These are phyloP conservation scores for Porites australiensis DNA, from an alignment of 64 coral and sea anemone species.

Conservation along the genomic window DNA sequence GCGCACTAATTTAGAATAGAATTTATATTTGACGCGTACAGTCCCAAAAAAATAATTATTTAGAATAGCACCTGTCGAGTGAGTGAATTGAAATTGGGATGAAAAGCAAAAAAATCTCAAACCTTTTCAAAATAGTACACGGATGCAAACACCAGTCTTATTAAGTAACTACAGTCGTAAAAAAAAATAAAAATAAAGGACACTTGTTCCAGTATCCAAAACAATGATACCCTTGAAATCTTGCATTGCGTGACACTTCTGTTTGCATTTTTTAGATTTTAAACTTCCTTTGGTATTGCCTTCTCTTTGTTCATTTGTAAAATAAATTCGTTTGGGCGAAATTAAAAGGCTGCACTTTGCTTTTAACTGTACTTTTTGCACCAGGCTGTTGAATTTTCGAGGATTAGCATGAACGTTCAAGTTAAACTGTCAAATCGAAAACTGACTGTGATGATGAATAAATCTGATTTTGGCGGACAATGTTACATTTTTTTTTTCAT, in stretches of 20 bases:
- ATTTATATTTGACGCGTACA: background rate
- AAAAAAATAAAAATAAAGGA: background rate
- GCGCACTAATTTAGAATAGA: background rate
- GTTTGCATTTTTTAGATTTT: slow-evolving; percentile 5
- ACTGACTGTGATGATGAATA: background rate
- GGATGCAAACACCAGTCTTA: background rate
- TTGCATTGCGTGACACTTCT: background rate
- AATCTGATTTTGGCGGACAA: background rate
- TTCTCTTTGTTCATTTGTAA: background rate
- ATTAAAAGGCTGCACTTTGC: no score
- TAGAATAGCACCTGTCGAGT: background rate
- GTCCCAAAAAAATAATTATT: background rate
- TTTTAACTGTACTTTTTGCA: background rate
- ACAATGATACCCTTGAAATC: slow-evolving; percentile 10
- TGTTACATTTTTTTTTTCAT: background rate
- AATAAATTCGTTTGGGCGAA: no score
- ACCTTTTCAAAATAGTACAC: background rate
- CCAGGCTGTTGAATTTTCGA: background rate
- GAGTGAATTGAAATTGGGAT: background rate
- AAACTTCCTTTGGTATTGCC: background rate
- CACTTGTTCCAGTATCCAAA: background rate
- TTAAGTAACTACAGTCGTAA: slow-evolving; percentile 1
- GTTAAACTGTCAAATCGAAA: background rate
- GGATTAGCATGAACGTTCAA: slow-evolving; percentile 5
- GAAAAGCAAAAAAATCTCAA: background rate